phyloP scores from a whole-genome alignment of 2,797 vertebrate species.

The Telmatherina bonti region DNA sequence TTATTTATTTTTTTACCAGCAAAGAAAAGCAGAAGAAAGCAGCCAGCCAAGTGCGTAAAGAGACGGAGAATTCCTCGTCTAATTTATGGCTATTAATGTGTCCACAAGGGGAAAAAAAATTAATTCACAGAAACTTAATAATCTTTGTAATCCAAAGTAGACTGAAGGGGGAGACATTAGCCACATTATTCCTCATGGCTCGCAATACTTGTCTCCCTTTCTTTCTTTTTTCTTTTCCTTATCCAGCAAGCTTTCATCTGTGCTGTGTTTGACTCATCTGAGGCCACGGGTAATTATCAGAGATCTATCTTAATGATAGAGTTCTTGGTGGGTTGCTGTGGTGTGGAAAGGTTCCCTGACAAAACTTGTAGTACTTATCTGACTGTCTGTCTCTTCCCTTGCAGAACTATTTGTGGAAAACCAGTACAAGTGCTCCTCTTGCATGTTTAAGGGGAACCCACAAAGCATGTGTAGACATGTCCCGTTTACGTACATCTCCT shows the following conservation, averaged over 20 bases:
- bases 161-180: constrained; percentile 82
- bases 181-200: constrained; percentile 46
- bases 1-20: constrained; percentile 11
- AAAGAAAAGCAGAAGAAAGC: constrained; percentile 30
- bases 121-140: not conserved
- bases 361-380: constrained; percentile 39
- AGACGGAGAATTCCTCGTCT: constrained; percentile 23
- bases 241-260: constrained; percentile 50
- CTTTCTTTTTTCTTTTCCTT: constrained; percentile 29
- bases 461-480: constrained; percentile 26
- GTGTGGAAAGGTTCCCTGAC: constrained; percentile 51
- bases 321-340: constrained; percentile 56
- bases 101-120: constrained; percentile 1
- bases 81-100: constrained; percentile 36
- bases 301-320: constrained; percentile 74
- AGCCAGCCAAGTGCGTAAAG: constrained; percentile 39
- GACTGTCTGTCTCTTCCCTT: constrained; percentile 69
- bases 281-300: constrained; percentile 46
- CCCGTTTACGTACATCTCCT: constrained; percentile 2
- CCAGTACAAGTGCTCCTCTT: constrained; percentile 20
- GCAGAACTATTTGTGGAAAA: constrained; percentile 38
- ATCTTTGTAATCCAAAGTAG: constrained; percentile 13
- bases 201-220: no score
- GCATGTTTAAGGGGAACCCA: constrained; percentile 37
- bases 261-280: constrained; percentile 44